phyloP scores from a whole-genome alignment of 2,888 invertebrate genomes.

The Monoplex corrugatus region DNA sequence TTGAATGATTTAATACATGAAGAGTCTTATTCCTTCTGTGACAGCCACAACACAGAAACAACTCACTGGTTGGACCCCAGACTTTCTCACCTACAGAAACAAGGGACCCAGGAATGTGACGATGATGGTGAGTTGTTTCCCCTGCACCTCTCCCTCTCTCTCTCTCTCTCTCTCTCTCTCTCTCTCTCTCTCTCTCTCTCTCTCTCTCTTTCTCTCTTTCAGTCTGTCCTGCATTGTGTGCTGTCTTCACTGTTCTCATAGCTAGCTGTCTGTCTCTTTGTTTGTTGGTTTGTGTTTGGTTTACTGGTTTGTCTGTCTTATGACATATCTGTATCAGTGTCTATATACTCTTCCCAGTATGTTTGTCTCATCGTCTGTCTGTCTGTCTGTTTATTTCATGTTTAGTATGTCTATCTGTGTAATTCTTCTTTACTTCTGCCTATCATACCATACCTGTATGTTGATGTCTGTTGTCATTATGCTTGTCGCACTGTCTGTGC shows the following conservation, averaged over 20 bases:
- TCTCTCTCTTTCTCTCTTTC: slow-evolving; percentile 12
- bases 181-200: background rate
- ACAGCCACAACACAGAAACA: slow-evolving; percentile 96
- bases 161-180: slow-evolving; percentile 26
- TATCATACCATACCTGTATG: too few relatives aligned
- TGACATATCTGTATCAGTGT: background rate
- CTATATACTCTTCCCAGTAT: too few relatives aligned
- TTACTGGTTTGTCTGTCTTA: background rate
- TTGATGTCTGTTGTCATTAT: too few relatives aligned
- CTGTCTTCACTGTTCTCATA: background rate
- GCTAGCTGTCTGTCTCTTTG: background rate
- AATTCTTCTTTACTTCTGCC: too few relatives aligned
- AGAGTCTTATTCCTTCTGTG: too few relatives aligned
- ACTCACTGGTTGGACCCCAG: slow-evolving; percentile 99
- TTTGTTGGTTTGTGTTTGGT: background rate
- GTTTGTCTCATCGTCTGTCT: too few relatives aligned
- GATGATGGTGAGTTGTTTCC: slow-evolving; percentile 85
- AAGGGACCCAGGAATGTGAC: slow-evolving; percentile 93
- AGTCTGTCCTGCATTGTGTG: background rate
- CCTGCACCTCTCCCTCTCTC: background rate
- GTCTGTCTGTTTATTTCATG: background rate
- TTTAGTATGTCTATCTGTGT: background rate
- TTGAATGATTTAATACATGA: too few relatives aligned
- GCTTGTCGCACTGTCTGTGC: too few relatives aligned
- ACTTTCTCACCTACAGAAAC: slow-evolving; percentile 93